phyloP scores from a whole-genome alignment of 2,797 vertebrate species.

The Balearica regulorum region DNA sequence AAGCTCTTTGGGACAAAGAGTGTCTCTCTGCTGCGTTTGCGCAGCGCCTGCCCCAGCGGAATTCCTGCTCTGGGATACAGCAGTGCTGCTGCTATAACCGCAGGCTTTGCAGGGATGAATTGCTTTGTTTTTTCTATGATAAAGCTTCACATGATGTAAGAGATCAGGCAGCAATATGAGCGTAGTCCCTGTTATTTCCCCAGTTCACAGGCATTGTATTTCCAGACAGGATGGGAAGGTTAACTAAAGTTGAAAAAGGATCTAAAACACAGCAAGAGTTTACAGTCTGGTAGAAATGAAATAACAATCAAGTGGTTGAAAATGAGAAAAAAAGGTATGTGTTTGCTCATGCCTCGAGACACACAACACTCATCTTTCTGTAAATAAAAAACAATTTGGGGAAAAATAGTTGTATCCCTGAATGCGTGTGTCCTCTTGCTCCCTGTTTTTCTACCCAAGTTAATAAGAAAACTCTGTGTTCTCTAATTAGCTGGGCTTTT shows the following conservation, averaged over 20 bases:
- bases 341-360: conserved; percentile 6
- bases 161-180: conserved; percentile 13
- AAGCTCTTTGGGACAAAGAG: background rate
- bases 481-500: background rate
- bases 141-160: background rate
- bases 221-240: conserved; percentile 34
- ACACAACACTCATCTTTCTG: background rate
- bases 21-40: background rate
- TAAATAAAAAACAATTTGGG: background rate
- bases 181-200: conserved; percentile 15
- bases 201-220: conserved; percentile 9
- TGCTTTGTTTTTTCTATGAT: background rate
- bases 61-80: background rate
- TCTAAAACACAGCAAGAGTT: conserved; percentile 19
- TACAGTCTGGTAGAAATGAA: conserved; percentile 12
- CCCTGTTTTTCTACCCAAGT: background rate
- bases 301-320: background rate
- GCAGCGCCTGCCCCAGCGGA: background rate
- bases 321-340: background rate
- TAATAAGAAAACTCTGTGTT: background rate
- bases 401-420: background rate
- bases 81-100: background rate
- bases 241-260: conserved; percentile 36
- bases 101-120: background rate
- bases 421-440: background rate